Base-by-base conservation (phyloP, 2,888 invertebrate genomes). In the Syritta pipiens region DNA sequence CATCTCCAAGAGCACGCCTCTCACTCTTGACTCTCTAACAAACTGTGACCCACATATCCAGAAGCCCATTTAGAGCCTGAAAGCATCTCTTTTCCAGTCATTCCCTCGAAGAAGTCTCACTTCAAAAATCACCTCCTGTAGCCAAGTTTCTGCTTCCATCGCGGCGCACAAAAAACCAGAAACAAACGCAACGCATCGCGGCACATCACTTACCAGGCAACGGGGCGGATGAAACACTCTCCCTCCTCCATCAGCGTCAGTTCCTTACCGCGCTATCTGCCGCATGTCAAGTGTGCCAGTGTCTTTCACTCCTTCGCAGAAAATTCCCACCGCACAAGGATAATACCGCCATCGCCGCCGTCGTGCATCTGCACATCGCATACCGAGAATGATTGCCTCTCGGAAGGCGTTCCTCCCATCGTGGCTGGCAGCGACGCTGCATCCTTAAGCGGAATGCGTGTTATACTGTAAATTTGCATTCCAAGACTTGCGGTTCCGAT, bases 381-480 rank as follows among this genome's bases (percentile, higher is more conserved):
- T 68, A 40, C 60, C 48, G 48, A 55, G 53, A 67, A 67, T 65
- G 42, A 74, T 65, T 65, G 57, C 49, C 53, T 59, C 44, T n/a
- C n/a, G n/a, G n/a, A n/a, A n/a, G n/a, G n/a, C n/a, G n/a, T n/a
- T n/a, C 26, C 4, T 19, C 40, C 20, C 30, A 9, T 20, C 24
- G 10, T 12, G 35, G 19, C 42, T 40, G 28, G 22, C 17, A 22
- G n/a, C 24, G 35, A 14, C 12, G 30, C 22, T 32, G 32, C 60
- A 51, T 75, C 53, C 53, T 42, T 28, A 42, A n/a, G 20, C 12
- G 69, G 55, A 69, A 76, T 76, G 76, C 76, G 76, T 62, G 75
- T 44, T 63, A 71, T 63, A 71, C 49, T 63, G 68, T 76, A 76
- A 76, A 76, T 76, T 63, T 76, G 76, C 71, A 63, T 76, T 76